Evolutionary conservation across 1,140 invertebrate genomes (phyloP), one percentile per base, ranked within the genome.

Genomic region (Maconellicoccus hirsutus): DNA sequence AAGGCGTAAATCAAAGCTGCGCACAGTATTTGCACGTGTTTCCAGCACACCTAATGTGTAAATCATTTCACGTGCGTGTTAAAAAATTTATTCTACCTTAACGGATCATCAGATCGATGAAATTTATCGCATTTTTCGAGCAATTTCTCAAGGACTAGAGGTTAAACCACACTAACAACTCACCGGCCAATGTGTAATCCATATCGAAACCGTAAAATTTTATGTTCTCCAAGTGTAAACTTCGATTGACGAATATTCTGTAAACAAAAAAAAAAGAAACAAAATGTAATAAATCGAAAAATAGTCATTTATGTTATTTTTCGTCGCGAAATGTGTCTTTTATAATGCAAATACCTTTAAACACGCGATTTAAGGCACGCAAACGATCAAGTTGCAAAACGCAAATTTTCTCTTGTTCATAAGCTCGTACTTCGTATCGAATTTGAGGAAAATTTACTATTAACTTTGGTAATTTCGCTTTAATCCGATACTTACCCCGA

Each of bases 181-280:
- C 80, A 97, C 94, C 92, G 73, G 96, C 96, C 75, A 99, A 79
- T 22, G 97, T 99, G 80, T 99, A 99, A 80, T 99, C 97, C 97
- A 99, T 99, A 80, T 99, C 97, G 81, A 99, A 99, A 74, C 97
- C 97, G 89, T 95, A 98, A 79, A 97, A 99, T 80, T 98, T 98
- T 73, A 99, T 98, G 81, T 98, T 98, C 81, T 98, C 95, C 81
- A 99, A 84, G 81, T 98, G 93, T 69, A 99, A 84, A 77, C 94
- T 98, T 77, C 96, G 85, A 80, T 99, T 99, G 23, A 98, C 97
- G 82, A 99, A 99, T 74, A 99, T 92, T 86, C 96, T 97, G 87
- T 2, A 89, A 89, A 76, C 77, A 83, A 76, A 79, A 79, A 76
- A n/a, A 73, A 77, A 73, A 73, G 71, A 70, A 72, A 25, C 38